phyloP scores from a whole-genome alignment of 2,113 vertebrate genomes.

The Periophthalmus modestus region DNA sequence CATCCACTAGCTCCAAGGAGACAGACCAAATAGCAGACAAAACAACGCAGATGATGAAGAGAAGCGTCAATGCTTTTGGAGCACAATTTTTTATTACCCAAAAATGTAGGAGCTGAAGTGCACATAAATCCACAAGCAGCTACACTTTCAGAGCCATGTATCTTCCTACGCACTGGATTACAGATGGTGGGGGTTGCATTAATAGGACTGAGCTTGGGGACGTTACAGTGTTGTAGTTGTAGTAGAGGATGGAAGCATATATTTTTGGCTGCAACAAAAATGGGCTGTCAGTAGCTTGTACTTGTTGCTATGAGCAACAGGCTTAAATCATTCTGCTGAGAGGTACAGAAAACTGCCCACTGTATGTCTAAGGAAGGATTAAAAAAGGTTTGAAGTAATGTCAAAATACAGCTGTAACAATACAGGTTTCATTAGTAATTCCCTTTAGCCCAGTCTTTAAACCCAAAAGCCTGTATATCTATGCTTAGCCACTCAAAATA shows the following conservation, averaged over 20 bases:
- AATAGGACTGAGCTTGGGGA: conserved; percentile 29
- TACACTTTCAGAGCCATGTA: conserved; percentile 21
- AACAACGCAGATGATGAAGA: too few relatives aligned
- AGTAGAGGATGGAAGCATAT: not conserved
- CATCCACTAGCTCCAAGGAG: too few relatives aligned
- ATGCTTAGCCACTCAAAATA: not conserved
- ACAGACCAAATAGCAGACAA: too few relatives aligned
- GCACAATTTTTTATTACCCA: conserved; percentile 36
- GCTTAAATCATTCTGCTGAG: not conserved
- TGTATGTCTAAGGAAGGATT: not conserved
- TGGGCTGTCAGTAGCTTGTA: not conserved
- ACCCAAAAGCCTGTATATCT: conserved; percentile 7
- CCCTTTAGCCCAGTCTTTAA: not conserved
- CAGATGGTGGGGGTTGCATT: conserved; percentile 46
- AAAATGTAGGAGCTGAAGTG: conserved; percentile 46
- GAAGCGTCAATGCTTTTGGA: too few relatives aligned
- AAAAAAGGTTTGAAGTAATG: not conserved
- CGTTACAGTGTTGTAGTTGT: not conserved
- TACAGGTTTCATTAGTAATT: not conserved
- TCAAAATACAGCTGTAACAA: not conserved
- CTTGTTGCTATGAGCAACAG: conserved; percentile 26
- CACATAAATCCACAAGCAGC: conserved; percentile 60
- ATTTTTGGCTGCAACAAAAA: conserved; percentile 4
- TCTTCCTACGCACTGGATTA: conserved; percentile 49
- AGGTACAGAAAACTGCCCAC: not conserved